Evolutionary conservation across 2,888 invertebrate species (phyloP).

Genomic region (Nephrocerus scutellatus): DNA sequence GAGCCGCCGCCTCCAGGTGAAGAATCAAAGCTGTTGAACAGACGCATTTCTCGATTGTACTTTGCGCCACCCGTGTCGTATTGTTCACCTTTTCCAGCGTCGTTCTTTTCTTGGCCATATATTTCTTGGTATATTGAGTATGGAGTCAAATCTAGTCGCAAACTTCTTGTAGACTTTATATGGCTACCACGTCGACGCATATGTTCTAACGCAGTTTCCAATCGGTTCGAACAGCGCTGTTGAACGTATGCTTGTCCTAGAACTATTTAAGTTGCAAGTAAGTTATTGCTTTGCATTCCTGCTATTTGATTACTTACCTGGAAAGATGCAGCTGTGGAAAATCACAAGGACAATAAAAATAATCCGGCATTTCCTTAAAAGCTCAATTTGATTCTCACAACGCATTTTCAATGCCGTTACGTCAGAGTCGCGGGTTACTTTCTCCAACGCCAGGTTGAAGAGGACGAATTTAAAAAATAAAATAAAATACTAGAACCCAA

Average conservation of each 20-base stretch:
- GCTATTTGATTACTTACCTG: too few species aligned
- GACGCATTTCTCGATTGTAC: slow-evolving; percentile 24
- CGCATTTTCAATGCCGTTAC: too few species aligned
- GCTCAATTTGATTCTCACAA: background rate
- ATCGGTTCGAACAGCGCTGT: slow-evolving; percentile 57
- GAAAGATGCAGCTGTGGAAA: too few species aligned
- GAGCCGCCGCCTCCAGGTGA: slow-evolving; percentile 18
- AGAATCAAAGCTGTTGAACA: slow-evolving; percentile 25
- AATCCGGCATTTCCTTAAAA: slow-evolving; percentile 9
- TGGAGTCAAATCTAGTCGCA: slow-evolving; percentile 35
- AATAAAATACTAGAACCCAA: background rate
- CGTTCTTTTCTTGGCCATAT: slow-evolving; percentile 35
- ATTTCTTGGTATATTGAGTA: slow-evolving; percentile 42
- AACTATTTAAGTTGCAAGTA: too few species aligned
- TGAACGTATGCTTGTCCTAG: too few species aligned
- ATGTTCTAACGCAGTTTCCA: slow-evolving; percentile 62
- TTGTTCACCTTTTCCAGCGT: slow-evolving; percentile 31
- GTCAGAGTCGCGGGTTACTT: too few species aligned
- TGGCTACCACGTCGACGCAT: slow-evolving; percentile 47
- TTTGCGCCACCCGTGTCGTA: slow-evolving; percentile 21
- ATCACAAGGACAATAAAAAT: too few species aligned
- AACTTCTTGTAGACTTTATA: slow-evolving; percentile 33
- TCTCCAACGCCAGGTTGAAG: too few species aligned
- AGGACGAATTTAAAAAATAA: too few species aligned
- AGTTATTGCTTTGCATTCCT: too few species aligned